Base-by-base conservation (phyloP, 1,140 invertebrate genomes). In the Drosophila auraria region DNA sequence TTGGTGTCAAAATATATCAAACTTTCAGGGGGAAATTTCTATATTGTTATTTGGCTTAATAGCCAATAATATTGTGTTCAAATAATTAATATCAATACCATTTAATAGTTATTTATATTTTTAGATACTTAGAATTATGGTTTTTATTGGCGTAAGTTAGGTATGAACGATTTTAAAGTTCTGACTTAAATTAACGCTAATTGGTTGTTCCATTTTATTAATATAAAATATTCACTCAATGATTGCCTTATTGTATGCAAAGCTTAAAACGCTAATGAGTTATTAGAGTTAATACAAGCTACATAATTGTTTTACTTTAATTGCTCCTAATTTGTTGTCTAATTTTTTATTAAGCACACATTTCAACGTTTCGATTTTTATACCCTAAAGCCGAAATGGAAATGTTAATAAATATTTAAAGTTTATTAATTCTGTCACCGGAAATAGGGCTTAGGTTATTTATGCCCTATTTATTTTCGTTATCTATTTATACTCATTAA, bases 231-330 rank as follows among this genome's bases (percentile, higher is more conserved):
- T 0, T 20, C 6, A 20, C 36, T 54, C 5, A 3, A 14, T 56
- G 7, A 56, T 54, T 23, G 33, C 8, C 36, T 6, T 4, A 23
- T 23, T 56, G 1, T 15, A 38, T 5, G 15, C 17, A 7, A 9
- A 23, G 30, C 12, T 9, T 0, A 2, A 23, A 38, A 9, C 14
- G 53, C 17, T 38, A 56, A 56, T 38, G 23, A 38, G 4, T 56
- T 14, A 56, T 56, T 56, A 15, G 33, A 38, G 14, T 15, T 38
- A 38, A 15, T 23, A 15, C 23, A 23, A 23, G 6, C 15, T 1
- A 15, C 8, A 5, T 14, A 3, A 38, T 23, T 59, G 75, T 64
- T 61, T 61, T 23, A 66, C 20, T 36, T 57, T 20, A 17, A n/a
- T 30, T 49, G 15, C 25, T 4, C 12, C 4, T 63, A 27, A 12